Evolutionary conservation across 2,113 vertebrate genomes (phyloP).

Genomic region (Ammodytes dubius): DNA sequence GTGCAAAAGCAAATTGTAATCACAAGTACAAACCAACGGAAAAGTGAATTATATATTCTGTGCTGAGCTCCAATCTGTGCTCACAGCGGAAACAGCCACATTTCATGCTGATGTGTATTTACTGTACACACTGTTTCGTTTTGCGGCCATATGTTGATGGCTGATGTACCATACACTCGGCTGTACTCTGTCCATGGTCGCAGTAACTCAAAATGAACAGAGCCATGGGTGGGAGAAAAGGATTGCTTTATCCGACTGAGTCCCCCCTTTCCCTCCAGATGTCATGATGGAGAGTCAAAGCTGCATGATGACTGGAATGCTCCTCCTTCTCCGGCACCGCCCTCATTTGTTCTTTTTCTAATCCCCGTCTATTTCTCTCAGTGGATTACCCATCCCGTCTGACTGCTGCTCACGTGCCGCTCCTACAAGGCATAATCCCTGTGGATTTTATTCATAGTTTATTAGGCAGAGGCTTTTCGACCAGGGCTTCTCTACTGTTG

Average conservation of each 20-base stretch:
- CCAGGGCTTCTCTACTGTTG: neutral
- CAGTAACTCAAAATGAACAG: conserved; percentile 33
- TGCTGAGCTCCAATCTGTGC: conserved; percentile 8
- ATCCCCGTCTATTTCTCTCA: conserved; percentile 52
- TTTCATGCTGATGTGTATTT: conserved; percentile 42
- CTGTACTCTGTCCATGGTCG: conserved; percentile 16
- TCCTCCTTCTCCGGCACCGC: conserved; percentile 30
- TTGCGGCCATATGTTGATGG: conserved; percentile 9
- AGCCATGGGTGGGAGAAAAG: neutral
- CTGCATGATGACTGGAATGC: conserved; percentile 40
- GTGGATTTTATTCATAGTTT: conserved; percentile 32
- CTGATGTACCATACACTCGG: conserved; percentile 28
- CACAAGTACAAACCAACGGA: neutral
- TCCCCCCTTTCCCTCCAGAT: conserved; percentile 52
- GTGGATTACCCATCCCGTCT: conserved; percentile 56
- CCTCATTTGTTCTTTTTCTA: conserved; percentile 63
- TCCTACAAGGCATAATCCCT: conserved; percentile 55
- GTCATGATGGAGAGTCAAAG: conserved; percentile 57
- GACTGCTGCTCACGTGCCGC: conserved; percentile 56
- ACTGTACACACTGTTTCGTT: neutral
- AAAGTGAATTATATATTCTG: conserved; percentile 7
- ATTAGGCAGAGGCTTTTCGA: conserved; percentile 18
- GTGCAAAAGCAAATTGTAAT: conserved; percentile 19
- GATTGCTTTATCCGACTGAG: conserved; percentile 13
- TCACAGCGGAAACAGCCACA: neutral